Evolutionary conservation across 92 coral and sea anemone species (phyloP).

Genomic region (Montipora capitata): DNA sequence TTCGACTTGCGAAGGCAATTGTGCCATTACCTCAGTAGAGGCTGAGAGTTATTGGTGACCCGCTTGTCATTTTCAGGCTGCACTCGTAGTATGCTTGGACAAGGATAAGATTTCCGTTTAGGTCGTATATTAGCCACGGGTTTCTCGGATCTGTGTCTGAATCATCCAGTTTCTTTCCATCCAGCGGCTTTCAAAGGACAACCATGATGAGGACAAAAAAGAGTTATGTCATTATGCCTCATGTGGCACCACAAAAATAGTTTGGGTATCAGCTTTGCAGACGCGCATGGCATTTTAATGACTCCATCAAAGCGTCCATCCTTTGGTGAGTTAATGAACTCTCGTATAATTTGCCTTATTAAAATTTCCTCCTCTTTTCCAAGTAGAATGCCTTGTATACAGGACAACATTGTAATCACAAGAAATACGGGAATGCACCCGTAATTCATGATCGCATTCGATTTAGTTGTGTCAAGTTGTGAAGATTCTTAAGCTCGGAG

Average conservation of each 20-base stretch:
- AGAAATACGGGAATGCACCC: no score
- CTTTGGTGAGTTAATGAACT: no score
- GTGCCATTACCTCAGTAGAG: conserved; percentile 71
- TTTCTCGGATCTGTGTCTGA: neutral
- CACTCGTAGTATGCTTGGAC: conserved; percentile 58
- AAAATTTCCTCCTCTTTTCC: no score
- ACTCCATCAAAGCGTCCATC: no score
- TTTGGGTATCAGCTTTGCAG: neutral
- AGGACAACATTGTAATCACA: no score
- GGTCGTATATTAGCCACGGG: conserved; percentile 55
- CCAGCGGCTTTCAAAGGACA: neutral
- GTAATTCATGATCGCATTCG: no score
- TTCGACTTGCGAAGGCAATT: conserved; percentile 51
- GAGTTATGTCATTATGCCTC: conserved; percentile 4
- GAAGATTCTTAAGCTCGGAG: no score
- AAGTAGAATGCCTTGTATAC: no score
- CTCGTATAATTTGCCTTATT: no score
- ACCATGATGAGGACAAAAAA: conserved; percentile 47
- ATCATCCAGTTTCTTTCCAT: conserved; percentile 31
- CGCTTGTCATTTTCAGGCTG: conserved; percentile 28
- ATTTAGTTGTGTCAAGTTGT: no score
- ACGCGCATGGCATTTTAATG: no score
- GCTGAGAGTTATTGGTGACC: conserved; percentile 81
- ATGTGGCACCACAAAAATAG: conserved; percentile 70
- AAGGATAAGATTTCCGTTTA: conserved; percentile 58